Conservation (phyloP, 2,888 invertebrate genomes). For the Carterocephalus palaemon region DNA sequence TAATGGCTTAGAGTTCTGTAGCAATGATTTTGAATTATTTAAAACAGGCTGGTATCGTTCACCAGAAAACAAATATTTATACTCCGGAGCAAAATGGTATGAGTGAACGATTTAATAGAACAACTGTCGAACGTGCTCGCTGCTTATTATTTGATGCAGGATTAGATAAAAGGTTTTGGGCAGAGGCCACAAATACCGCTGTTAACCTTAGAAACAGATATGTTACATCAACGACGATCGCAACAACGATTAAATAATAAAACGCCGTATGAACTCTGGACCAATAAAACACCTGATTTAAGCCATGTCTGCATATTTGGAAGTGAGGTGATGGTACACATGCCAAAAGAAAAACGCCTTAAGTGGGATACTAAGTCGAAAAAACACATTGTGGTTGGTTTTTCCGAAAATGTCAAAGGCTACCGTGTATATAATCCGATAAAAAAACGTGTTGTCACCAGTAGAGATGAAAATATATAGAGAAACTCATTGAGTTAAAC, state of each 20-base stretch:
- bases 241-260: background rate
- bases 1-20: conserved; percentile 17
- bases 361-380: conserved; percentile 28
- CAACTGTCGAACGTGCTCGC: conserved; percentile 21
- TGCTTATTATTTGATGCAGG: conserved; percentile 26
- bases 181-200: conserved; percentile 24
- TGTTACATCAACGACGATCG: too few species aligned
- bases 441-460: background rate
- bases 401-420: conserved; percentile 24
- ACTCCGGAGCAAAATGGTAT: background rate
- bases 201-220: conserved; percentile 20
- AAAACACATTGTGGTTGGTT: conserved; percentile 25
- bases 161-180: conserved; percentile 22
- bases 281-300: conserved; percentile 20
- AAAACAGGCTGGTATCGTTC: background rate
- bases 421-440: background rate
- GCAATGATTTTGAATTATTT: background rate
- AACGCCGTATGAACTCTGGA: background rate
- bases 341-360: conserved; percentile 24
- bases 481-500: background rate
- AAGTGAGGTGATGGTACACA: conserved; percentile 27
- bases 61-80: background rate
- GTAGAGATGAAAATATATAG: background rate
- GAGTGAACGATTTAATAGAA: conserved; percentile 8
- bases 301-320: conserved; percentile 30